Conservation (phyloP, 2,113 vertebrate species). For the Pseudonaja textilis region DNA sequence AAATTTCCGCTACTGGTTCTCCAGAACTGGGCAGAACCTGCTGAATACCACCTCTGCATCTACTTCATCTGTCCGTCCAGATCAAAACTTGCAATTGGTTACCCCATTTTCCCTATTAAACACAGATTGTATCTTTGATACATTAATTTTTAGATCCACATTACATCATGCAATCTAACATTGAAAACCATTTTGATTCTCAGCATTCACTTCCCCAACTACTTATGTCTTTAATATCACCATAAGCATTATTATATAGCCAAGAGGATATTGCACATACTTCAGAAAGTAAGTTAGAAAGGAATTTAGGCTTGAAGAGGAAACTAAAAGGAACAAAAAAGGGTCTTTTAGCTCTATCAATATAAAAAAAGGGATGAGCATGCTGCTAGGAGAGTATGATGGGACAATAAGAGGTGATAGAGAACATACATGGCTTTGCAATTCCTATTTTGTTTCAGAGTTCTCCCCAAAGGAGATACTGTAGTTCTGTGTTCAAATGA, state of each 20-base stretch:
- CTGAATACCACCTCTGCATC: no score
- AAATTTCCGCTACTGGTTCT: no score
- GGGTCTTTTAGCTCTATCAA: neutral
- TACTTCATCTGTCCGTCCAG: neutral
- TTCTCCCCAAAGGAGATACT: neutral
- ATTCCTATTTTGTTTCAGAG: neutral
- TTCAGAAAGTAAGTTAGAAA: neutral
- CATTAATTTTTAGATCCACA: neutral
- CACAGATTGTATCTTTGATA: neutral
- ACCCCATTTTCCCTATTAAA: neutral
- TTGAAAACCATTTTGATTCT: neutral
- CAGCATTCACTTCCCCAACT: neutral
- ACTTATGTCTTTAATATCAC: neutral
- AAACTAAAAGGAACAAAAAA: neutral
- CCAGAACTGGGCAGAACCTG: no score
- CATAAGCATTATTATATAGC: neutral
- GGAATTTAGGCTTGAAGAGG: neutral
- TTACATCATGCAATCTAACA: neutral
- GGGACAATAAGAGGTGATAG: neutral
- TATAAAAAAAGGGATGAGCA: neutral
- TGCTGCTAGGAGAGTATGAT: neutral
- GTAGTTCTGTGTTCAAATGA: neutral
- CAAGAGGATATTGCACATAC: neutral
- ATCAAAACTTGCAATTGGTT: neutral
- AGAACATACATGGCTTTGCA: neutral